Evolutionary conservation across 1,140 invertebrate genomes (phyloP).

Genomic region (Hydropsyche tenuis): DNA sequence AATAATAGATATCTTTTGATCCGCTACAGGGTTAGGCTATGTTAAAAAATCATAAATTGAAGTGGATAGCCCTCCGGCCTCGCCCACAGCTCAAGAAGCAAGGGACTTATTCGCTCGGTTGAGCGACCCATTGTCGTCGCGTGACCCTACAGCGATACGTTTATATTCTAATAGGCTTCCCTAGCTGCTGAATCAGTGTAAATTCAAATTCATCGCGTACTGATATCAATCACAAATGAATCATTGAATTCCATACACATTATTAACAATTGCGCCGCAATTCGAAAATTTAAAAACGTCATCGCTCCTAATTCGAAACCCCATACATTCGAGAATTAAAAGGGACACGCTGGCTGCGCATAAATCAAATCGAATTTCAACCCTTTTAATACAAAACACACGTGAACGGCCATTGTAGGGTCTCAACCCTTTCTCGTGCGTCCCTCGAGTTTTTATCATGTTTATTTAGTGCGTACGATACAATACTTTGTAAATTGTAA

Average conservation of each 20-base stretch:
- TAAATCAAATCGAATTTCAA: neutral
- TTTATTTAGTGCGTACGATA: neutral
- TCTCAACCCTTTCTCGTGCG: no score
- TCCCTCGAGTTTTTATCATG: conserved; percentile 8
- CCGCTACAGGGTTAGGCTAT: neutral
- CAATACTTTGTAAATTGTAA: no score
- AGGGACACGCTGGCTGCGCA: neutral
- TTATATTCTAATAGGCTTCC: conserved; percentile 25
- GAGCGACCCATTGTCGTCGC: conserved; percentile 19
- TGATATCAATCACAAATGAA: no score
- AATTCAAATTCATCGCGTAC: neutral
- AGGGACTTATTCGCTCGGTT: neutral
- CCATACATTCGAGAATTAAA: neutral
- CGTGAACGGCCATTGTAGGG: neutral
- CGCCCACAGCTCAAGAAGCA: conserved; percentile 2
- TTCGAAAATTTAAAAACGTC: no score
- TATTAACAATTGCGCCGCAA: no score
- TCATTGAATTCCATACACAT: no score
- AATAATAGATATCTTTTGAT: no score
- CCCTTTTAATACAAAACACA: neutral
- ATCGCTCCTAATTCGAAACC: no score
- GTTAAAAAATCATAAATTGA: conserved; percentile 45
- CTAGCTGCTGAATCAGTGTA: neutral
- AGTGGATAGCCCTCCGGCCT: conserved; percentile 16
- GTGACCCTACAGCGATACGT: conserved; percentile 9